A percentile compares a stretch with the other conserved stretches of the same genome.
These are phyloP conservation scores for Centropristis striata DNA, from an alignment of 2,113 vertebrate species.

Conservation along the genomic window DNA sequence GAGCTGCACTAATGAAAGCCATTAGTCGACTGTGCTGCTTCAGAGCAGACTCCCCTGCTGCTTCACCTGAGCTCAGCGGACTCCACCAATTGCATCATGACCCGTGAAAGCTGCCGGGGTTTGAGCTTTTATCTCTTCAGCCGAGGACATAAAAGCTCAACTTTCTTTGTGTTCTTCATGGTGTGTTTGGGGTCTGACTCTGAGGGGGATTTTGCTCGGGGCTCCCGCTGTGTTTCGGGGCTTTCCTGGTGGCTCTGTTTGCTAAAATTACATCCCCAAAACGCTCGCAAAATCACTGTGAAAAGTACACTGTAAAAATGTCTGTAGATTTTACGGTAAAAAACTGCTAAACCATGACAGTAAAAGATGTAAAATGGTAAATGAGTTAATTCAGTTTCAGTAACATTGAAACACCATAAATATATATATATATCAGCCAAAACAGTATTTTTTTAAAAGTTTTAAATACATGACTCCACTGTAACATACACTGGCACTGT, in stretches of 20 bases:
- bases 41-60: constrained; percentile 13
- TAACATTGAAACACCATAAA: no score
- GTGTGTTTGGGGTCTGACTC: constrained; percentile 18
- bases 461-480: no score
- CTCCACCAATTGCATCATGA: constrained; percentile 5
- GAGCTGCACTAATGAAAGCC: constrained; percentile 55
- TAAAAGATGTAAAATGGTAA: no score
- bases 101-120: constrained; percentile 16
- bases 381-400: no score
- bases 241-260: no score
- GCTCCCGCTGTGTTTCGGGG: background rate
- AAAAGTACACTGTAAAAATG: no score
- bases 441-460: no score
- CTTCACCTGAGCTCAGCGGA: constrained; percentile 42
- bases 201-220: background rate
- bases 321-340: no score
- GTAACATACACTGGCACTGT: no score
- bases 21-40: constrained; percentile 20
- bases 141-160: constrained; percentile 34
- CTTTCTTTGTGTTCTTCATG: constrained; percentile 28
- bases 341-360: no score
- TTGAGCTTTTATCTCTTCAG: constrained; percentile 34
- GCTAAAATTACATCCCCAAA: background rate
- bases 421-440: no score
- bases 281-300: background rate